phyloP scores from a whole-genome alignment of 2,888 invertebrate genomes.

The Spialia ferax region DNA sequence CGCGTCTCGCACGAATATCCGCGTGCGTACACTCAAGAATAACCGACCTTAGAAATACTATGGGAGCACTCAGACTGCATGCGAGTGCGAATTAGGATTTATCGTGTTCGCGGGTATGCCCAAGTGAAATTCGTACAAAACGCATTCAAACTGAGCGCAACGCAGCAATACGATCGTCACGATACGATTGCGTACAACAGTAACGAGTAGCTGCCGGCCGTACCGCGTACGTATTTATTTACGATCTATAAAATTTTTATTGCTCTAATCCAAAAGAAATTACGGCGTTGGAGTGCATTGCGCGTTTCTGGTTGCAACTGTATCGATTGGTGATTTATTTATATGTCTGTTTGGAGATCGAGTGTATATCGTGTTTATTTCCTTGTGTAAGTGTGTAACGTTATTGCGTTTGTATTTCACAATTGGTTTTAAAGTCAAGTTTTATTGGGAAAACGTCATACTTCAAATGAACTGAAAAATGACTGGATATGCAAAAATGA shows the following conservation, averaged over 20 bases:
- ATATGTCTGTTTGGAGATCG: slow-evolving; percentile 1
- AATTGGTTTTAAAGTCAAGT: neutral
- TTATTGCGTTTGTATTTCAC: neutral
- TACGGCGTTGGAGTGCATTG: slow-evolving; percentile 33
- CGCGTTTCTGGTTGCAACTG: slow-evolving; percentile 28
- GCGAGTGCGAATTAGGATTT: too few species aligned
- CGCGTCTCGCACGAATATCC: too few species aligned
- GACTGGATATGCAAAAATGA: too few species aligned
- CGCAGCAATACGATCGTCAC: neutral
- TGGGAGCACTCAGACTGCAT: too few species aligned
- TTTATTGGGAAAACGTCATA: neutral
- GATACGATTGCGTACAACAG: slow-evolving; percentile 15
- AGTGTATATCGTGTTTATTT: neutral
- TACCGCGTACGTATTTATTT: slow-evolving; percentile 45
- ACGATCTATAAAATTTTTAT: slow-evolving; percentile 68
- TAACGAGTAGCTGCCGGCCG: neutral
- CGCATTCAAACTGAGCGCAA: too few species aligned
- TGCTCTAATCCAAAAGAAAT: slow-evolving; percentile 52
- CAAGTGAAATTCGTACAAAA: too few species aligned
- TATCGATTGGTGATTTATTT: slow-evolving; percentile 28
- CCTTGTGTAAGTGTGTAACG: neutral
- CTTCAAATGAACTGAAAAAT: too few species aligned
- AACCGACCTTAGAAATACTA: too few species aligned
- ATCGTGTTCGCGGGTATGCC: too few species aligned
- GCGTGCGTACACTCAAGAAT: too few species aligned